A percentile compares a stretch with the other conserved stretches of the same genome.
Conservation (phyloP, 2,797 vertebrate species). For the Ibycter americanus region DNA sequence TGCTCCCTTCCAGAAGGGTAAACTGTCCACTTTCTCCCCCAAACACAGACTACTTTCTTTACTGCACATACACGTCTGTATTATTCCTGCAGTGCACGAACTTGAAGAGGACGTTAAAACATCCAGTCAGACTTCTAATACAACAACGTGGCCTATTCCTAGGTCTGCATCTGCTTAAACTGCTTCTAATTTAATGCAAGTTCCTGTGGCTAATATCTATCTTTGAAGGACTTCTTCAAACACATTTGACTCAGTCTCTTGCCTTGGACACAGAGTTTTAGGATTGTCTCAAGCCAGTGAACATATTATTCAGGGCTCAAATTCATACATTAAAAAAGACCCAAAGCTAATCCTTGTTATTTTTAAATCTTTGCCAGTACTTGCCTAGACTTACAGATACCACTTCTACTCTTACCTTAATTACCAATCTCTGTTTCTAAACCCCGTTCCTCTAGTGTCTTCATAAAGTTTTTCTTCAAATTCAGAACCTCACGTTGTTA, state of each 20-base stretch:
- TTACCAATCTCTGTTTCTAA: neutral
- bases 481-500: neutral
- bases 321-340: neutral
- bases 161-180: neutral
- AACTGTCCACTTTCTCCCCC: neutral
- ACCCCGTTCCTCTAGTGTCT: neutral
- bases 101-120: neutral
- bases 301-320: neutral
- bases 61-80: neutral
- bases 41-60: neutral
- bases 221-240: neutral
- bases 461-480: neutral
- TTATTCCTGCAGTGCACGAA: neutral
- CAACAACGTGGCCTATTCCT: neutral
- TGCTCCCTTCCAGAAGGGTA: neutral
- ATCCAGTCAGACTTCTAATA: neutral
- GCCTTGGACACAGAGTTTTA: neutral
- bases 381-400: neutral
- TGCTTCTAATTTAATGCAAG: neutral
- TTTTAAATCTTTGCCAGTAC: neutral
- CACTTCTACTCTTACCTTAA: neutral
- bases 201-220: neutral
- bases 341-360: neutral
- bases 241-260: accelerated
- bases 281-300: neutral